These are phyloP conservation scores for Uloborus diversus DNA, from an alignment of 1,140 invertebrate genomes.

Conservation along the genomic window DNA sequence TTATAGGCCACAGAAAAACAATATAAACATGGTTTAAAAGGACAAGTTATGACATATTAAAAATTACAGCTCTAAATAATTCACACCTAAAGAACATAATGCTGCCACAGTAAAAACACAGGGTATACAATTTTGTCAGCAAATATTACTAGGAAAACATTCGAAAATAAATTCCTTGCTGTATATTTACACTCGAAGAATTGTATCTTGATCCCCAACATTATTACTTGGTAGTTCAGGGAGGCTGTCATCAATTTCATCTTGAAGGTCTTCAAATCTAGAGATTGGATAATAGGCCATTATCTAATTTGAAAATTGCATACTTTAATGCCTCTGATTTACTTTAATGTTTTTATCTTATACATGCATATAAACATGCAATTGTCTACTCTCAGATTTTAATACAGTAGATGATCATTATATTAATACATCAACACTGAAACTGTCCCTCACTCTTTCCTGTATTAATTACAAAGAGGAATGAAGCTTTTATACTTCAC, in stretches of 20 bases:
- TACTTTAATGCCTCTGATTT: no score
- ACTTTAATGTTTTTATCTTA: no score
- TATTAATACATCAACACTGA: no score
- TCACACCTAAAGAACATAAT: not conserved
- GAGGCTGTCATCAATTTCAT: constrained; percentile 57
- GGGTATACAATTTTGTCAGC: no score
- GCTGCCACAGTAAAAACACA: no score
- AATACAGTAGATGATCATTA: no score
- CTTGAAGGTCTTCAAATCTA: constrained; percentile 56
- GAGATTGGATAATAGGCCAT: not conserved
- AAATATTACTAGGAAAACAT: no score
- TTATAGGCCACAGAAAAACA: not conserved
- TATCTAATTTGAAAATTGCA: not conserved
- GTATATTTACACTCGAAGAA: constrained; percentile 24
- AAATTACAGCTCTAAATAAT: not conserved
- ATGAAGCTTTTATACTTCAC: no score
- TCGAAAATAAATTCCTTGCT: not conserved
- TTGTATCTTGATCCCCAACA: constrained; percentile 53
- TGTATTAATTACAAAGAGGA: no score
- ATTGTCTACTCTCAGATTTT: no score
- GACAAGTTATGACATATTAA: not conserved
- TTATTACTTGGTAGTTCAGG: constrained; percentile 36
- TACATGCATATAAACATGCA: no score
- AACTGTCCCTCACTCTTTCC: no score
- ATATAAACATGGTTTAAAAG: not conserved